phyloP scores from a whole-genome alignment of 1,140 invertebrate species.

The Planococcus citri region DNA sequence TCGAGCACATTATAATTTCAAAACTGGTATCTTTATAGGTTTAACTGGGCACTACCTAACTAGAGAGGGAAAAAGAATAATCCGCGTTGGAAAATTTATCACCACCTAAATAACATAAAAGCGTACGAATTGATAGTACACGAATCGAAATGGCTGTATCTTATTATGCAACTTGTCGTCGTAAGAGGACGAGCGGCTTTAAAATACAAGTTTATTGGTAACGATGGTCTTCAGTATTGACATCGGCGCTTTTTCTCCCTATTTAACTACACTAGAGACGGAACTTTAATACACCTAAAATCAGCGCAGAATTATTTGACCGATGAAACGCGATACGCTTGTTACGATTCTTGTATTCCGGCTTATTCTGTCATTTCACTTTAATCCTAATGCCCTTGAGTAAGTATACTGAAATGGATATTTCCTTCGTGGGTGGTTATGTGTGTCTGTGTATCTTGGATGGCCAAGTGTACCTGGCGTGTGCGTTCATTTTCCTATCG shows the following conservation, averaged over 20 bases:
- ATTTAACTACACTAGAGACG: not conserved
- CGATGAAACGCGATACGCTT: not conserved
- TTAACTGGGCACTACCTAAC: too few species aligned
- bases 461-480: too few species aligned
- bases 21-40: too few species aligned
- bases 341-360: not conserved
- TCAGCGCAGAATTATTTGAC: not conserved
- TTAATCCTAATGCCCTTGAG: not conserved
- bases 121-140: not conserved
- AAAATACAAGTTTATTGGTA: constrained; percentile 3
- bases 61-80: too few species aligned
- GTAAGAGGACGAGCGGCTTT: not conserved
- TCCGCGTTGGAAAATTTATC: not conserved
- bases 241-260: not conserved
- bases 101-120: not conserved
- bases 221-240: not conserved
- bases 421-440: not conserved
- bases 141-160: not conserved
- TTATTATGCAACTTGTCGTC: not conserved
- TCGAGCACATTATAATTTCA: too few species aligned
- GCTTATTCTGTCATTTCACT: not conserved
- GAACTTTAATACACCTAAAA: not conserved
- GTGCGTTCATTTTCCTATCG: too few species aligned
- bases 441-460: not conserved
- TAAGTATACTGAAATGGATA: not conserved